Evolutionary conservation across 2,113 vertebrate species (phyloP), one percentile per base, ranked within the genome.

Genomic region (Phyllostomus discolor): DNA sequence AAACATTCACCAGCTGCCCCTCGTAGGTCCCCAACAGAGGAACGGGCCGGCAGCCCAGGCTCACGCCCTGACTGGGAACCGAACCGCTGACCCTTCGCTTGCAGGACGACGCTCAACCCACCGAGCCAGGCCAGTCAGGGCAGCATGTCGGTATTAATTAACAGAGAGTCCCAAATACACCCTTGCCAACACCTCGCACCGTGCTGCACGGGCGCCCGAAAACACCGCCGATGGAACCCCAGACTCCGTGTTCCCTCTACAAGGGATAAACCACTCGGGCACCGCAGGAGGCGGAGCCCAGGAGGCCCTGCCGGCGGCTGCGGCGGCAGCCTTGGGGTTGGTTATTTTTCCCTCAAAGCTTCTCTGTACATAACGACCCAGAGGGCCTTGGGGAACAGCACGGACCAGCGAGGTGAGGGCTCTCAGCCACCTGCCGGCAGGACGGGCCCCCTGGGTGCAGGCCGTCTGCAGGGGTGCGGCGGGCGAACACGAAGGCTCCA

Each of bases 361-460:
- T 97, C 97, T 95, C 94, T 81, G 75, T 84, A 96, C 92, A 93
- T 93, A 48, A 86, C 43, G 73, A 38, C 92, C 94, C 97, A 73
- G 0, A 1, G 57, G 93, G 46, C 57, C 80, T 20, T 33, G 85
- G 88, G 96, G 64, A 93, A 88, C 78, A 90, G 95, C 52, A 43
- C 62, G 7, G 12, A 57, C 57, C 70, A 83, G 81, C 15, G 3
- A 88, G 24, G 94, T 19, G 28, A 67, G 5, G 17, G 48, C 7
- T 96, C 83, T 86, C 33, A 43, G 84, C 41, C 78, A 72, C 76
- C 69, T 95, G 91, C 38, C 80, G 76, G 38, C 5, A 94, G 12
- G 9, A 38, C 48, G 62, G 54, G 28, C 70, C 90, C 94, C 70
- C 76, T 43, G 11, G 67, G 75, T 17, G 62, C 38, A 84, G 38